Evolutionary conservation across 2,888 invertebrate species (phyloP), one percentile per base, ranked within the genome.

Genomic region (Pheosia tremula): DNA sequence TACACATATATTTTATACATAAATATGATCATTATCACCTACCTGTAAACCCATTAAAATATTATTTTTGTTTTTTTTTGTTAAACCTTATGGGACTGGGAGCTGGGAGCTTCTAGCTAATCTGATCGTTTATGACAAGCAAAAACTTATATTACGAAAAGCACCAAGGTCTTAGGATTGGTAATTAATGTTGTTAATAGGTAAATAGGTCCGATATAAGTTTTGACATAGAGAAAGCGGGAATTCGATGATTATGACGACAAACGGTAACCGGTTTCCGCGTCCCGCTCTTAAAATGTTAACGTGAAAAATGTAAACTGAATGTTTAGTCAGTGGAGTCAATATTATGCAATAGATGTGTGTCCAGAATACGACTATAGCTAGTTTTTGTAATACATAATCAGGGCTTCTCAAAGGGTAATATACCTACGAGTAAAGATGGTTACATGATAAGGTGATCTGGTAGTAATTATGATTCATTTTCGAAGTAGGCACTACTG

Each of bases 141-240:
- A 24, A 24, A 24, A 1, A 24, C 24, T 24, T 24, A 24, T 47
- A 6, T 47, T 47, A 47, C 47, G n/a, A 5, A 41, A 41, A 24
- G 24, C 2, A 24, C 24, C 43, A 43, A 43, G 10, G 3, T 9
- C 3, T n/a, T 47, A 3, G 47, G 11, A 47, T n/a, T 8, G 43
- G 9, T 8, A 45, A 45, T 45, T 45, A 10, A 45, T 45, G 5
- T 45, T 45, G 10, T 45, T 7, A 3, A 45, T 37, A 36, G 52
- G 24, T 9, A 53, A 36, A 36, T 37, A 53, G 36, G 4, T 53
- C 11, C 37, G 5, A 53, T 53, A 2, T 4, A 53, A 37, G 37
- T 53, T 53, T 10, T 53, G 53, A 53, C 53, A 53, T 11, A 10
- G 53, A 53, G 53, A 53, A 53, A 53, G 53, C 53, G 36, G 11